A percentile compares a stretch with the other conserved stretches of the same genome.
Conservation (phyloP, 2,113 vertebrate species). For the Narcine bancroftii region DNA sequence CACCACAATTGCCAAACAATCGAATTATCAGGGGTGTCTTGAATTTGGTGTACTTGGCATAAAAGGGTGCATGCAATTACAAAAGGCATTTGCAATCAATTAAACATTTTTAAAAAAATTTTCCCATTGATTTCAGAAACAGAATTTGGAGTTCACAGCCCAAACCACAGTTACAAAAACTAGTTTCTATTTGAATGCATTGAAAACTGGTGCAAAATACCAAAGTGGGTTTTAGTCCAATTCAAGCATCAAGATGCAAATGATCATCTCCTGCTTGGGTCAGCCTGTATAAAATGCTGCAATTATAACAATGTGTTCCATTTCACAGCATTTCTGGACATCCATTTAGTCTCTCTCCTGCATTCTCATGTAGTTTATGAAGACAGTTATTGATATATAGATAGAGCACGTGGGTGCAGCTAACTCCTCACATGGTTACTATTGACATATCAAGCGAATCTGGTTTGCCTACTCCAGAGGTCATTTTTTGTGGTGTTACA, state of each 20-base stretch:
- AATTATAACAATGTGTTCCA: neutral
- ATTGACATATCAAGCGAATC: neutral
- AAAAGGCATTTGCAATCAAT: neutral
- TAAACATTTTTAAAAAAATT: too few species aligned
- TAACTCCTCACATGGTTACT: neutral
- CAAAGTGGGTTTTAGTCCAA: neutral
- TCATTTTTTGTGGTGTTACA: neutral
- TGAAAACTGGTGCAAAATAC: neutral
- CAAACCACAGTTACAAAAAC: neutral
- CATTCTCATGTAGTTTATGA: neutral
- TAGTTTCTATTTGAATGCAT: neutral
- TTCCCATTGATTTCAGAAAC: neutral
- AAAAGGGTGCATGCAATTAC: neutral
- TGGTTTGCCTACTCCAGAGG: neutral
- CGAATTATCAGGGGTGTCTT: too few species aligned
- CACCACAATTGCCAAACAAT: too few species aligned
- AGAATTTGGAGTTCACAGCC: neutral
- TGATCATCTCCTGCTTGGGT: neutral
- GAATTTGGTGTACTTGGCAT: neutral
- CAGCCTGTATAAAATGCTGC: neutral
- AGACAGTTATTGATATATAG: neutral
- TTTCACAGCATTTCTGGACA: neutral
- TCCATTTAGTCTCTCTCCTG: neutral
- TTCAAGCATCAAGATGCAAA: neutral
- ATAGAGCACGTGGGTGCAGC: neutral